A percentile compares a stretch with the other conserved stretches of the same genome.
phyloP scores from a whole-genome alignment of 2,797 vertebrate genomes.

The Fratercula arctica region DNA sequence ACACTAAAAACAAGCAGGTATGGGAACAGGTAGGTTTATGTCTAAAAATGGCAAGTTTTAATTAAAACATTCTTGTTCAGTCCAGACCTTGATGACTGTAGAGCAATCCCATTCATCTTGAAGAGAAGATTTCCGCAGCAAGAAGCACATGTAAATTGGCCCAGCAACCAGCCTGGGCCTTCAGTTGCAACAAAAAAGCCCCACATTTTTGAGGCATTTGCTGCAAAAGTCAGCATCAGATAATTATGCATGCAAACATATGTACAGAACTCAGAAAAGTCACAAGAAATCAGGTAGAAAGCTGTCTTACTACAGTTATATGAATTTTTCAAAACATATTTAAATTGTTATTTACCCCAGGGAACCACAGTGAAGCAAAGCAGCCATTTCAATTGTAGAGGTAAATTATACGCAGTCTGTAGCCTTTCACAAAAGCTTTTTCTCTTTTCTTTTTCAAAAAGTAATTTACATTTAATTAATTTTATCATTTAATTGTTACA shows the following conservation, averaged over 20 bases:
- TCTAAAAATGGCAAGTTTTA: neutral
- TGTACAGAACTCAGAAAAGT: neutral
- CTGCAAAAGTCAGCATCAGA: neutral
- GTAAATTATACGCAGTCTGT: constrained; percentile 1
- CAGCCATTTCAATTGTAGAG: neutral
- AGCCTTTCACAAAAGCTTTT: neutral
- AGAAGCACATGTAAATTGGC: neutral
- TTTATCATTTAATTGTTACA: constrained; percentile 60
- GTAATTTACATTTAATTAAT: constrained; percentile 64
- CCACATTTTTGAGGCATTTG: neutral
- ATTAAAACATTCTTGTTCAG: neutral
- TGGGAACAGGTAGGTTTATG: neutral
- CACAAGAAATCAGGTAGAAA: neutral
- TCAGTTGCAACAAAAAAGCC: neutral
- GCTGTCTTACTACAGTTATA: neutral
- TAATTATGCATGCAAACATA: neutral
- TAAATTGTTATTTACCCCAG: constrained; percentile 43
- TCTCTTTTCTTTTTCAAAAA: constrained; percentile 20
- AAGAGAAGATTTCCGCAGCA: neutral
- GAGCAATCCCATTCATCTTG: neutral
- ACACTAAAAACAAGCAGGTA: neutral
- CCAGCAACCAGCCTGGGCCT: neutral
- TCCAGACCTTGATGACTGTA: neutral
- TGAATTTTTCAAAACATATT: constrained; percentile 34
- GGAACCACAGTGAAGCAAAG: constrained; percentile 13